phyloP scores from a whole-genome alignment of 2,113 vertebrate genomes.

The Thamnophis sirtalis region DNA sequence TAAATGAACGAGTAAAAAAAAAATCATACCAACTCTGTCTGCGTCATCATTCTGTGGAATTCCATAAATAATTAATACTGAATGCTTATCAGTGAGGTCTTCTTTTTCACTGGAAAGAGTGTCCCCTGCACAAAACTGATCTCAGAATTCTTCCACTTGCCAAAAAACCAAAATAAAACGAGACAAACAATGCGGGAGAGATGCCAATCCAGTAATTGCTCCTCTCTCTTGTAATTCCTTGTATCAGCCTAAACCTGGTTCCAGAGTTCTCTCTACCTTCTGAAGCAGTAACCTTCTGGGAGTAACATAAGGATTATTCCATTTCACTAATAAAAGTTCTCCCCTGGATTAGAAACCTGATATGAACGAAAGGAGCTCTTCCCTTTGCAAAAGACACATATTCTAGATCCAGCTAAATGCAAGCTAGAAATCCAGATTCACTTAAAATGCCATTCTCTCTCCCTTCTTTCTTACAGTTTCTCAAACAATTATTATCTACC shows the following conservation, averaged over 20 bases:
- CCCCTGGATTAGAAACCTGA: not conserved
- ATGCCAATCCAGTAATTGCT: not conserved
- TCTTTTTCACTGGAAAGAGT: not conserved
- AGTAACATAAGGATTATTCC: not conserved
- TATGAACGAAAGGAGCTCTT: not conserved
- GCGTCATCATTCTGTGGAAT: not conserved
- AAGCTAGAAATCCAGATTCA: not conserved
- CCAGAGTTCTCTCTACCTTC: not conserved
- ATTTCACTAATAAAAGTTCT: not conserved
- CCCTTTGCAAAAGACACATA: not conserved
- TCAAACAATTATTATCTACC: not conserved
- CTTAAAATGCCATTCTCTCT: not conserved
- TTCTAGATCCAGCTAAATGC: not conserved
- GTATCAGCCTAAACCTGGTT: not conserved
- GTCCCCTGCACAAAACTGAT: not conserved
- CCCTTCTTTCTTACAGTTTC: not conserved
- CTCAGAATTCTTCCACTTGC: not conserved
- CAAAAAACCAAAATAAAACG: not conserved
- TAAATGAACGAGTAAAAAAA: not conserved
- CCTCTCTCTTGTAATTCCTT: not conserved
- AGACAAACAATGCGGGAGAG: not conserved
- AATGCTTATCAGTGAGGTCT: accelerated
- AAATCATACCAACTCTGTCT: not conserved
- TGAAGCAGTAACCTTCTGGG: not conserved
- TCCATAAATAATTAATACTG: not conserved